Evolutionary conservation across 1,140 invertebrate species (phyloP).

Genomic region (Ips typographus): DNA sequence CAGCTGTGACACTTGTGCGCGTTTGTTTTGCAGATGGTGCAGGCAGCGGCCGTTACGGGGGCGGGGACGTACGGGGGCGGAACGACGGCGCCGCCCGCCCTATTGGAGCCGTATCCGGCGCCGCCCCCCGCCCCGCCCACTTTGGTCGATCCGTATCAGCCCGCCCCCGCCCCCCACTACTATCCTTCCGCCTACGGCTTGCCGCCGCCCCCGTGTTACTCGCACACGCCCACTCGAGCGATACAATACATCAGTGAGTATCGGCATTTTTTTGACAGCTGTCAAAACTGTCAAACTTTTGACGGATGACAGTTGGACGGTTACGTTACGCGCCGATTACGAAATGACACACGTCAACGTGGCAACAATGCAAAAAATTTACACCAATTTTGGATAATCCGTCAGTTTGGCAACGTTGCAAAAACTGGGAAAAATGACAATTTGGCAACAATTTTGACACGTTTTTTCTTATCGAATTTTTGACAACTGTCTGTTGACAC

Average conservation of each 20-base stretch:
- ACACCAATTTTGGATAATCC: no score
- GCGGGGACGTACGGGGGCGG: constrained; percentile 43
- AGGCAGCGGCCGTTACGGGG: constrained; percentile 49
- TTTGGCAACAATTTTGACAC: no score
- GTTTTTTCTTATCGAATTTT: no score
- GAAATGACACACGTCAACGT: no score
- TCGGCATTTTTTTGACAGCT: constrained; percentile 29
- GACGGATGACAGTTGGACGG: no score
- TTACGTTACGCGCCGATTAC: no score
- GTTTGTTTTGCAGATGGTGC: constrained; percentile 41
- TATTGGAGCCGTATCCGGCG: constrained; percentile 55
- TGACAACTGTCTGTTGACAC: no score
- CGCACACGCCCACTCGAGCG: constrained; percentile 65
- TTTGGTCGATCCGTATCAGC: constrained; percentile 55
- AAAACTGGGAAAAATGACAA: no score
- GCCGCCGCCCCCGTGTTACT: constrained; percentile 64
- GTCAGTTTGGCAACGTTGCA: no score
- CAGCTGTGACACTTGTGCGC: neutral
- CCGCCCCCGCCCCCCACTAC: constrained; percentile 62
- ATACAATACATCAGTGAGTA: constrained; percentile 66
- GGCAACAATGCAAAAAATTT: no score
- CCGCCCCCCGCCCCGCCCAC: constrained; percentile 55
- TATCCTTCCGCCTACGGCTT: constrained; percentile 68
- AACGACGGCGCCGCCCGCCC: constrained; percentile 43
- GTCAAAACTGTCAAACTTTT: no score